Evolutionary conservation across 2,113 vertebrate genomes (phyloP).

Genomic region (Hoplias malabaricus): DNA sequence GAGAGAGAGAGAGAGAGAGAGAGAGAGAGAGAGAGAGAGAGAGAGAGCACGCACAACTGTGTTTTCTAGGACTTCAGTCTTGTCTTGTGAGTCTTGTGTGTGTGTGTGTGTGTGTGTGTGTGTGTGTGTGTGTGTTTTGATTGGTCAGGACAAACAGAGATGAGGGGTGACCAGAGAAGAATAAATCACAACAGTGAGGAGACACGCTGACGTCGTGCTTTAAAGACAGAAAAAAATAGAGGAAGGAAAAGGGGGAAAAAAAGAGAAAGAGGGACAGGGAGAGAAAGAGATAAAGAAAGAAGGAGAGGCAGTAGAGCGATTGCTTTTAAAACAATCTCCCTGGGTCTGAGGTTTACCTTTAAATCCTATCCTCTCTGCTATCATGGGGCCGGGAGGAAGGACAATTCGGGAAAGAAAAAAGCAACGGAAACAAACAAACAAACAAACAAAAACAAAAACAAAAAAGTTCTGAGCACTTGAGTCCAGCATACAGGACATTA

Average conservation of each 20-base stretch:
- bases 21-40: too few relatives aligned
- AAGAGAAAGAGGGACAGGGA: conserved; percentile 21
- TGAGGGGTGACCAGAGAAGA: conserved; percentile 80
- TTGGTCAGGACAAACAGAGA: conserved; percentile 85
- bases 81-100: too few relatives aligned
- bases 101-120: conserved; percentile 29
- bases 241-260: not conserved
- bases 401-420: conserved; percentile 88
- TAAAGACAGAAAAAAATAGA: conserved; percentile 73
- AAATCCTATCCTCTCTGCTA: conserved; percentile 78
- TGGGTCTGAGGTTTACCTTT: conserved; percentile 86
- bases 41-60: too few relatives aligned
- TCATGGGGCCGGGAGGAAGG: conserved; percentile 83
- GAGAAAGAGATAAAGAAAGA: conserved; percentile 24
- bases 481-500: conserved; percentile 42
- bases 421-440: conserved; percentile 55
- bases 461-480: conserved; percentile 61
- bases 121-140: conserved; percentile 61
- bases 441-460: conserved; percentile 70
- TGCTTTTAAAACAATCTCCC: conserved; percentile 87
- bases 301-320: conserved; percentile 70
- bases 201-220: conserved; percentile 86
- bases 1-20: too few relatives aligned
- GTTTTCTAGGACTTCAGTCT: too few relatives aligned
- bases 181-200: conserved; percentile 82